phyloP scores from a whole-genome alignment of 2,113 vertebrate genomes.

The Calonectris borealis region DNA sequence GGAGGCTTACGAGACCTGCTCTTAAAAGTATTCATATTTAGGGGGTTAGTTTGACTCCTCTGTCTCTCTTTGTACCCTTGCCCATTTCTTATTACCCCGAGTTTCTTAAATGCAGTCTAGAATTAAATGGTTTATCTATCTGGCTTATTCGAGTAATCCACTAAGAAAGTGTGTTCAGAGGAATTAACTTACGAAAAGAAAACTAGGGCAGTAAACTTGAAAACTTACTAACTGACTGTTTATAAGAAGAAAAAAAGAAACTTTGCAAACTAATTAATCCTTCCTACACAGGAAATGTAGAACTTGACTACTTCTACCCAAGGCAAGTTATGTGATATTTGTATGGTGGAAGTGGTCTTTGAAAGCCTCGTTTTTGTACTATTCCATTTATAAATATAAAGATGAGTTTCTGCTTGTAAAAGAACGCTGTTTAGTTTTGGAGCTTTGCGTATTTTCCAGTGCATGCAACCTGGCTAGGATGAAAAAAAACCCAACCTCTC shows the following conservation, averaged over 20 bases:
- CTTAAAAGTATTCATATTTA: neutral
- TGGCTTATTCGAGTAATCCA: neutral
- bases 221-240: neutral
- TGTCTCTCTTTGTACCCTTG: neutral
- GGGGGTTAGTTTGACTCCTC: neutral
- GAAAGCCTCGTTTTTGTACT: neutral
- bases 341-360: neutral
- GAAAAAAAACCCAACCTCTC: neutral
- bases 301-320: neutral
- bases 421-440: neutral
- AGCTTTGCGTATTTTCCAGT: neutral
- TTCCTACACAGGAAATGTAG: neutral
- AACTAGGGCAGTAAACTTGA: neutral
- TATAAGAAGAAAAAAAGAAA: neutral
- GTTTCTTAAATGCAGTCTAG: neutral
- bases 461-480: neutral
- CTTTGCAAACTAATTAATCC: neutral
- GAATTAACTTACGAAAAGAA: neutral
- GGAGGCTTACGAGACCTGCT: neutral
- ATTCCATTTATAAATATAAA: neutral
- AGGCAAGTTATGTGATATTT: neutral
- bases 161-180: neutral
- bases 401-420: neutral
- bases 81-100: neutral
- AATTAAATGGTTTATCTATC: neutral